Percentiles rank a stretch among this genome's conserved stretches.
These are phyloP conservation scores for Rapana venosa DNA, from an alignment of 2,888 invertebrate species.

Conservation along the genomic window DNA sequence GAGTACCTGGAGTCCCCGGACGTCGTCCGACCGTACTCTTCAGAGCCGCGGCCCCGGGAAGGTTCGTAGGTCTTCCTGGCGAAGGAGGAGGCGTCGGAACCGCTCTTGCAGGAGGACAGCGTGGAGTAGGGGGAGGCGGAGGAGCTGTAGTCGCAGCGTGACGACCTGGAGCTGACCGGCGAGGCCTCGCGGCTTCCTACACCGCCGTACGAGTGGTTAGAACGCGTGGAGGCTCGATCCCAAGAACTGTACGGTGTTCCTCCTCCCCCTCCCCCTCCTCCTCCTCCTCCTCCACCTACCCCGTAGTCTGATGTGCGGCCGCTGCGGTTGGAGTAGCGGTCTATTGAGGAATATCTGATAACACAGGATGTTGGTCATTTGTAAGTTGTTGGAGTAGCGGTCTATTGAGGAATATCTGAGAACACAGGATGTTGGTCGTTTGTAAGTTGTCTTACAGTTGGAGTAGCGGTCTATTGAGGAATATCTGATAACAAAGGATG, in stretches of 20 bases:
- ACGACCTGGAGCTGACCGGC: slow-evolving; percentile 65
- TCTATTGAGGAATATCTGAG: too few species aligned
- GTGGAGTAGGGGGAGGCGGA: slow-evolving; percentile 69
- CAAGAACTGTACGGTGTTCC: slow-evolving; percentile 66
- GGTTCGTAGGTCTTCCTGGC: slow-evolving; percentile 60
- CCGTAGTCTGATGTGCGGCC: slow-evolving; percentile 73
- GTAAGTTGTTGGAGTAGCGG: too few species aligned
- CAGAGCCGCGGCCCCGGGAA: neutral
- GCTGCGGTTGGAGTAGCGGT: slow-evolving; percentile 65
- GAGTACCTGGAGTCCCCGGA: slow-evolving; percentile 12
- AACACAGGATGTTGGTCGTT: too few species aligned
- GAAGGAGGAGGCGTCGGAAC: slow-evolving; percentile 62
- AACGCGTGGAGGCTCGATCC: slow-evolving; percentile 68
- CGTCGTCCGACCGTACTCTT: neutral
- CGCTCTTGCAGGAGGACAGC: slow-evolving; percentile 66
- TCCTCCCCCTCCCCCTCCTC: slow-evolving; percentile 8
- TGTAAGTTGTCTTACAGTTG: too few species aligned
- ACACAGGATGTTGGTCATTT: neutral
- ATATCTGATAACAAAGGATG: too few species aligned
- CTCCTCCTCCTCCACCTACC: slow-evolving; percentile 53
- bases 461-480: too few species aligned
- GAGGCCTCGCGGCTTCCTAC: slow-evolving; percentile 68
- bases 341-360: slow-evolving; percentile 55
- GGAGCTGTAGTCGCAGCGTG: slow-evolving; percentile 71
- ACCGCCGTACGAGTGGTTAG: slow-evolving; percentile 61